A percentile compares a stretch with the other conserved stretches of the same genome.
These are phyloP conservation scores for Ecliptopera silaceata DNA, from an alignment of 2,888 invertebrate species.

Conservation along the genomic window DNA sequence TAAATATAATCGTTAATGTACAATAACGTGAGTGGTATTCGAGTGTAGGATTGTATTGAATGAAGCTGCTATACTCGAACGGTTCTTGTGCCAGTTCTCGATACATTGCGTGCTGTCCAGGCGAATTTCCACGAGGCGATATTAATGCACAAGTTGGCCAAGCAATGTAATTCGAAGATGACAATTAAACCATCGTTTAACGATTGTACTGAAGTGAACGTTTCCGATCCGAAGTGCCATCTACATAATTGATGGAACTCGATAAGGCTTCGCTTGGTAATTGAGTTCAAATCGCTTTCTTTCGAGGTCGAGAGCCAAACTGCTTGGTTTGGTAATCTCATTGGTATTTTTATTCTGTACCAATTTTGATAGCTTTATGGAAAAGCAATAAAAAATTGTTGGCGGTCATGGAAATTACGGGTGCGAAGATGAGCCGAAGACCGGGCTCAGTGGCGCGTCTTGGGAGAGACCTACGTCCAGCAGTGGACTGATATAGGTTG, in stretches of 20 bases:
- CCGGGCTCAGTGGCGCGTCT: no score
- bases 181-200: no score
- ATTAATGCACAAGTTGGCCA: no score
- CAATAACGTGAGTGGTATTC: neutral
- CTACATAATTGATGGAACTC: constrained; percentile 24
- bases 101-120: no score
- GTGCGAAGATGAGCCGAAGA: no score
- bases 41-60: constrained; percentile 12
- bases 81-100: no score
- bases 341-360: neutral
- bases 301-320: neutral
- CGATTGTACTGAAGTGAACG: constrained; percentile 10
- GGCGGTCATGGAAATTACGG: no score
- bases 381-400: no score
- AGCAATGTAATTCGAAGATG: no score
- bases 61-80: neutral
- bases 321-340: neutral
- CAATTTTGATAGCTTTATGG: neutral
- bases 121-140: no score
- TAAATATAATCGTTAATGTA: neutral
- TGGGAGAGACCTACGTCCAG: no score
- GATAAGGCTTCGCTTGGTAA: constrained; percentile 12
- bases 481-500: no score
- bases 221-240: constrained; percentile 11
- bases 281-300: constrained; percentile 1